A percentile compares a stretch with the other conserved stretches of the same genome.
Evolutionary conservation across 2,113 vertebrate genomes (phyloP).

Genomic region (Echinops telfairi): DNA sequence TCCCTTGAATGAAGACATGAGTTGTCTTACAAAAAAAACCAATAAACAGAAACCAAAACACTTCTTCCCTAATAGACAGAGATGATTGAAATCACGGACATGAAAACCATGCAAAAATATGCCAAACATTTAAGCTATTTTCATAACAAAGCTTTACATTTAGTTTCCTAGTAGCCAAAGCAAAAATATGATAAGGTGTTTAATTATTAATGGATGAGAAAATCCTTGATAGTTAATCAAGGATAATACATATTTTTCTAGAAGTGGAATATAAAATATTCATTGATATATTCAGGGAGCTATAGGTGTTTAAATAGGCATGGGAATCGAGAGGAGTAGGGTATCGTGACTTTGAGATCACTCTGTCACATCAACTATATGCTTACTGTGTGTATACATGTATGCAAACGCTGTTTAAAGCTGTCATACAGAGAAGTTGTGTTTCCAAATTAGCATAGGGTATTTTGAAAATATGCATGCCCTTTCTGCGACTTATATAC

Average conservation of each 20-base stretch:
- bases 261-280: constrained; percentile 14
- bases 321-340: background rate
- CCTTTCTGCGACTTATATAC: background rate
- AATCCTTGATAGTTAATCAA: background rate
- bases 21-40: background rate
- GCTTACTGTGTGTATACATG: background rate
- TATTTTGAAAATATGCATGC: background rate
- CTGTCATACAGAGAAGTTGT: background rate
- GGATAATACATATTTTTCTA: background rate
- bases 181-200: constrained; percentile 25
- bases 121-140: background rate
- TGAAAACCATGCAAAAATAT: background rate
- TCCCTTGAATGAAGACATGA: constrained; percentile 12
- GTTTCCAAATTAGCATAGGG: constrained; percentile 13
- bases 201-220: constrained; percentile 29
- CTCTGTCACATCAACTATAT: background rate
- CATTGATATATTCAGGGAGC: background rate
- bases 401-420: background rate
- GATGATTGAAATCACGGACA: constrained; percentile 21
- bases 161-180: constrained; percentile 23
- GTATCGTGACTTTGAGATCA: background rate
- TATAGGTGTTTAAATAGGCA: background rate
- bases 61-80: background rate
- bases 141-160: constrained; percentile 14
- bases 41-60: background rate